A percentile compares a stretch with the other conserved stretches of the same genome.
phyloP scores from a whole-genome alignment of 2,888 invertebrate species.

The Andrena fulva region DNA sequence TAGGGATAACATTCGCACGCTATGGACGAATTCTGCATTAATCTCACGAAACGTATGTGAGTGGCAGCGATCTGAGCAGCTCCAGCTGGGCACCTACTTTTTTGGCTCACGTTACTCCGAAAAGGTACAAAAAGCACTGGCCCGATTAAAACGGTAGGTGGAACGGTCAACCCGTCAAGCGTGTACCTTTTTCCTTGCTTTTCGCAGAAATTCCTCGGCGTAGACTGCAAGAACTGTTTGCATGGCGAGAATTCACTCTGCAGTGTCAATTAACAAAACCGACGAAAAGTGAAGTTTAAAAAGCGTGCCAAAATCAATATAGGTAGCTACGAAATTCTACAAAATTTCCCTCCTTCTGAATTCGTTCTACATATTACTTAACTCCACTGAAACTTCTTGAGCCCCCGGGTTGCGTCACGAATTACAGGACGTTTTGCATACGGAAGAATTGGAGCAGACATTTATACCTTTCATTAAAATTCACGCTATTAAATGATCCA shows the following conservation, averaged over 20 bases:
- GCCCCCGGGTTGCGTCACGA: too few species aligned
- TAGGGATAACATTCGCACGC: too few species aligned
- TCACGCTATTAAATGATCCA: neutral
- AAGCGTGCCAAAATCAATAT: neutral
- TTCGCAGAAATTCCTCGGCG: slow-evolving; percentile 46
- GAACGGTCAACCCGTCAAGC: slow-evolving; percentile 55
- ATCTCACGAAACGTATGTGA: slow-evolving; percentile 14
- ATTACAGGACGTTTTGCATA: too few species aligned
- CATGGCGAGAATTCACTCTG: slow-evolving; percentile 27
- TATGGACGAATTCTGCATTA: neutral
- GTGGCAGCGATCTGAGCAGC: slow-evolving; percentile 30
- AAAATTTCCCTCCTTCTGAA: neutral
- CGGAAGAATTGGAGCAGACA: too few species aligned
- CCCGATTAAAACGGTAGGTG: slow-evolving; percentile 62
- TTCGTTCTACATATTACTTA: neutral
- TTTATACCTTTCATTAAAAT: too few species aligned
- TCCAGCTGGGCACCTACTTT: slow-evolving; percentile 26
- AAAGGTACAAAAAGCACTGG: slow-evolving; percentile 46
- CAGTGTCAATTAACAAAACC: slow-evolving; percentile 33
- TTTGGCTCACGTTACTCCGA: slow-evolving; percentile 44
- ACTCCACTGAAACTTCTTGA: too few species aligned
- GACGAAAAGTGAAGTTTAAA: neutral
- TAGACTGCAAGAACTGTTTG: slow-evolving; percentile 32
- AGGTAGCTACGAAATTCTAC: neutral
- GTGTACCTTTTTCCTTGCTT: slow-evolving; percentile 51